A percentile compares a stretch with the other conserved stretches of the same genome.
Evolutionary conservation across 2,888 invertebrate genomes (phyloP).

Genomic region (Apodemia mormo): DNA sequence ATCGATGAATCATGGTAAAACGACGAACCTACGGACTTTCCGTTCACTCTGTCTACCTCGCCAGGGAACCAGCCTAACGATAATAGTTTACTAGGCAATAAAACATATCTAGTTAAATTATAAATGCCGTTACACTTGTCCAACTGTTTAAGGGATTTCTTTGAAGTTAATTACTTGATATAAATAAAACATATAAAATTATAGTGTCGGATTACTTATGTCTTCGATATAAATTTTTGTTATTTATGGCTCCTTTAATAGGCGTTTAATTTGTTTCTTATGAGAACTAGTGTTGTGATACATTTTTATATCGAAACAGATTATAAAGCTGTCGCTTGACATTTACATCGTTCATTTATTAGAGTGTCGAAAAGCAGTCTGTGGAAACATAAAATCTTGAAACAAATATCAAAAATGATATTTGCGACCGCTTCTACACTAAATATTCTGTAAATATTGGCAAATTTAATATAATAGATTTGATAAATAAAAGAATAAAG

Average conservation of each 20-base stretch:
- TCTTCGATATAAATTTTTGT: conserved; percentile 72
- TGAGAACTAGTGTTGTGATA: conserved; percentile 49
- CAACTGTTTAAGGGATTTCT: conserved; percentile 60
- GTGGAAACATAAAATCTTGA: not conserved
- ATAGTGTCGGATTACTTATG: conserved; percentile 60
- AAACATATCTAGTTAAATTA: not conserved
- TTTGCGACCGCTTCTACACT: not conserved
- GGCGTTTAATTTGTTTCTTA: conserved; percentile 56
- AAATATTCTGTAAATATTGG: not conserved
- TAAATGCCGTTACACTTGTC: conserved; percentile 43
- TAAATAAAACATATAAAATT: conserved; percentile 21
- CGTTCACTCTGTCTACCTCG: too few species aligned
- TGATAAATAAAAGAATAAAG: too few species aligned
- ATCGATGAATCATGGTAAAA: too few species aligned
- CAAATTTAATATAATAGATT: too few species aligned
- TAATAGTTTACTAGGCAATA: not conserved
- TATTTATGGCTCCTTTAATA: conserved; percentile 69
- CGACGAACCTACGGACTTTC: too few species aligned
- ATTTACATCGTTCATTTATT: conserved; percentile 23
- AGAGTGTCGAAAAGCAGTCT: not conserved
- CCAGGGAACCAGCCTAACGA: too few species aligned
- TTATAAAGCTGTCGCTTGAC: conserved; percentile 22
- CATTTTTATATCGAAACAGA: conserved; percentile 26
- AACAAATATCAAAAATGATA: not conserved
- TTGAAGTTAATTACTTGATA: conserved; percentile 20